A percentile compares a stretch with the other conserved stretches of the same genome.
Evolutionary conservation across 2,113 vertebrate species (phyloP).

Genomic region (Alligator sinensis): DNA sequence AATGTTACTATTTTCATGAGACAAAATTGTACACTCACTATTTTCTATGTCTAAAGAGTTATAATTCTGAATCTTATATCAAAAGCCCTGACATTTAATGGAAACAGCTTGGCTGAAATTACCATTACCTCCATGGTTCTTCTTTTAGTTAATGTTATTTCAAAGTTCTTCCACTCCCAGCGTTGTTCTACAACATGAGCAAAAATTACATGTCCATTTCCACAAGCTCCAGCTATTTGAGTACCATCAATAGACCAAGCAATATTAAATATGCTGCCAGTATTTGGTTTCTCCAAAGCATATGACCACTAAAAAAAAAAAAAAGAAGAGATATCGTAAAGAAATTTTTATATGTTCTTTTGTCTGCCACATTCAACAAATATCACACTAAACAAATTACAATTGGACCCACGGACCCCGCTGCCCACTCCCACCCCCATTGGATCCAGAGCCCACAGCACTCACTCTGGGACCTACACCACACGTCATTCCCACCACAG

Average conservation of each 20-base stretch:
- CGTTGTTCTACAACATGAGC: conserved; percentile 94
- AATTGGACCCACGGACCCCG: not conserved
- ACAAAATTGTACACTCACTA: not conserved
- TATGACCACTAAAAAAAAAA: conserved; percentile 90
- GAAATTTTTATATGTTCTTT: rapidly evolving
- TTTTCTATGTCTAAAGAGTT: not conserved
- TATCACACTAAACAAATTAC: not conserved
- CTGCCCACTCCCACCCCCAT: no score
- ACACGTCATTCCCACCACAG: no score
- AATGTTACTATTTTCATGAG: no score
- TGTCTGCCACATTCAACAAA: not conserved
- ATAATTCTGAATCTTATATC: not conserved
- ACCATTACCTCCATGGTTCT: conserved; percentile 92
- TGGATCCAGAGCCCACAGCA: no score
- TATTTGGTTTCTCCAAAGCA: conserved; percentile 94
- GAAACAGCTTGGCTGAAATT: not conserved
- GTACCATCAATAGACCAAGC: conserved; percentile 95
- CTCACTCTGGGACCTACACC: no score
- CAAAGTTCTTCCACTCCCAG: conserved; percentile 96
- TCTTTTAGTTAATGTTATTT: conserved; percentile 92
- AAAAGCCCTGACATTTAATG: not conserved
- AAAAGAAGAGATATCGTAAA: not conserved
- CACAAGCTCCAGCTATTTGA: conserved; percentile 93
- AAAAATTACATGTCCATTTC: conserved; percentile 95
- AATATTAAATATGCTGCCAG: conserved; percentile 92